Conservation (phyloP, 2,888 invertebrate species). For the Volucella zonaria region DNA sequence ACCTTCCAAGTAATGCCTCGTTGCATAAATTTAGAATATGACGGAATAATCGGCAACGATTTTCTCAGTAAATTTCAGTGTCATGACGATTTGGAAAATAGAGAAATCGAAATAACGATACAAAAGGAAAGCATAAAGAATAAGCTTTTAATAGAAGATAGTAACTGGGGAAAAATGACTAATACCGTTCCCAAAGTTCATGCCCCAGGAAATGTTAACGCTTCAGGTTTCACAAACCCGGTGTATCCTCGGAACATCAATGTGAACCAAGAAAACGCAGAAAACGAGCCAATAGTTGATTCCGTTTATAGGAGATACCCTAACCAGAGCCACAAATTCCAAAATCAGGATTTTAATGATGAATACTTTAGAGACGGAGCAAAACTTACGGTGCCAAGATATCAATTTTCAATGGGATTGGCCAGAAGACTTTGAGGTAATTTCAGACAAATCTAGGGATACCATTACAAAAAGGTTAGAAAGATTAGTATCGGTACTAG, state of each 20-base stretch:
- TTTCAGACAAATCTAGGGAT: background rate
- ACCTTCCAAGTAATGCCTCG: too few species aligned
- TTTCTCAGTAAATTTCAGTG: slow-evolving; percentile 1
- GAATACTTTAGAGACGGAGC: slow-evolving; percentile 2
- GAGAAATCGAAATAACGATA: background rate
- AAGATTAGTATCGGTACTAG: background rate
- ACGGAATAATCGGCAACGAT: too few species aligned
- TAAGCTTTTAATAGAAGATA: background rate
- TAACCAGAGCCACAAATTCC: background rate
- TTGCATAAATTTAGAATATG: too few species aligned
- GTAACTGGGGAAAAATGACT: background rate
- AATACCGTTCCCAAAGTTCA: background rate
- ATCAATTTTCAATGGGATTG: slow-evolving; percentile 2
- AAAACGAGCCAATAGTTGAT: too few species aligned
- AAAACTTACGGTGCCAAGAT: background rate
- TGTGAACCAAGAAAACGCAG: too few species aligned
- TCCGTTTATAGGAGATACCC: slow-evolving; percentile 2
- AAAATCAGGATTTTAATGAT: slow-evolving; percentile 11
- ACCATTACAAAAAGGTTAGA: background rate
- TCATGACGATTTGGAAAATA: background rate
- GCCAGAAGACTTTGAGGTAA: background rate
- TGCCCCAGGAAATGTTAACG: background rate
- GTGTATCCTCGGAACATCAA: too few species aligned
- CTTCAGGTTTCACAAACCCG: too few species aligned
- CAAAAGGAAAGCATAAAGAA: background rate